Evolutionary conservation across 1,140 invertebrate genomes (phyloP), one percentile per base, ranked within the genome.

Genomic region (Eriosoma lanigerum): DNA sequence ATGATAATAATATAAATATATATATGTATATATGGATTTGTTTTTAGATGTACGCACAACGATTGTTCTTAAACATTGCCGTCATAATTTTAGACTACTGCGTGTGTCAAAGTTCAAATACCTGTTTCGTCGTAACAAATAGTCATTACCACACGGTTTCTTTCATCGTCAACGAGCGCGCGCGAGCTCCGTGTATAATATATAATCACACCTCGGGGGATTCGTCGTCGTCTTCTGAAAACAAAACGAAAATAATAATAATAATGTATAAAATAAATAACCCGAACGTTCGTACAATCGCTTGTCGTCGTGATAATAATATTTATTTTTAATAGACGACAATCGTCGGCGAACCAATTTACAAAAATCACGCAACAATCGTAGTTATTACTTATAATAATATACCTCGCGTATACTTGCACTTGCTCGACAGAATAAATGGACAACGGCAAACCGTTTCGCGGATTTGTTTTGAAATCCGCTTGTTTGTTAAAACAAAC

Each of bases 81-180:
- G 62, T 15, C 32, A 3, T 70, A 68, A 70, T 70, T 70, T 48
- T 26, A 70, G 44, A 70, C 66, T 48, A 70, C 66, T 38, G 66
- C 66, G 66, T 6, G 66, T 70, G 66, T 70, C 66, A 70, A 70
- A 70, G 66, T 70, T 70, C 66, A 70, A 70, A 44, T 44, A 70
- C 66, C 66, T 70, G 66, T 70, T 70, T 70, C 66, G 66, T n/a
- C n/a, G 44, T 48, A 24, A 70, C 66, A 26, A 70, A 70, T 29
- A 44, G 38, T 48, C 38, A 26, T 66, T 66, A 66, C 64, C 64
- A 13, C 32, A 6, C 64, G n/a, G 12, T 66, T 2, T 64, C 26
- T 64, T 64, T 64, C 60, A 38, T n/a, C 64, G n/a, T 21, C 64
- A 32, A 32, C 32, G 60, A 24, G 60, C 19, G 58, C 19, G 38